Evolutionary conservation across 1,140 invertebrate species (phyloP).

Genomic region (Pseudobourletiella spinata): DNA sequence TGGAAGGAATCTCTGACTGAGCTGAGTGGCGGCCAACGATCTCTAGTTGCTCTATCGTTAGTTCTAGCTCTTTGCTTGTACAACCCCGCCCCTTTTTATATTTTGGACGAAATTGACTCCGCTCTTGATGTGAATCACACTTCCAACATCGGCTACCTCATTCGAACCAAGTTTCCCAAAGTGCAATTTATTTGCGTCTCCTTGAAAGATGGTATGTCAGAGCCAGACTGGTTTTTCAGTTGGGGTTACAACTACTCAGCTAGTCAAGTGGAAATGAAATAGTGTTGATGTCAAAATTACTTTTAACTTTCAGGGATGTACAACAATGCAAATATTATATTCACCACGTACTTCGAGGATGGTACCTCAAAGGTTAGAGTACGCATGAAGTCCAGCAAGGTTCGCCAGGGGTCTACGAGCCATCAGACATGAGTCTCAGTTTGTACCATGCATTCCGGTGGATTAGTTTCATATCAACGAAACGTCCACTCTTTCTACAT

Average conservation of each 20-base stretch:
- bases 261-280: background rate
- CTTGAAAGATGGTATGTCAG: constrained; percentile 76
- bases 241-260: background rate
- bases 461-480: too few species aligned
- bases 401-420: background rate
- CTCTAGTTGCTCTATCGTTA: constrained; percentile 89
- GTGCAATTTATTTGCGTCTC: constrained; percentile 98
- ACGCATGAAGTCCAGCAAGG: background rate
- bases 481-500: too few species aligned
- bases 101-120: constrained; percentile 98
- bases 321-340: constrained; percentile 8
- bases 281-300: background rate
- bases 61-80: constrained; percentile 93
- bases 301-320: constrained; percentile 7
- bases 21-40: constrained; percentile 92
- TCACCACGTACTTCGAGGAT: background rate
- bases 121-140: constrained; percentile 97
- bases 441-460: too few species aligned
- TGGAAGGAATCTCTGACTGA: constrained; percentile 97
- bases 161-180: constrained; percentile 84
- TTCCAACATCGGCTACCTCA: constrained; percentile 95
- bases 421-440: too few species aligned
- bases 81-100: constrained; percentile 96
- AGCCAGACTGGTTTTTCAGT: background rate
- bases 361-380: background rate